A percentile compares a stretch with the other conserved stretches of the same genome.
phyloP scores from a whole-genome alignment of 2,113 vertebrate species.

The Balaenoptera acutorostrata region DNA sequence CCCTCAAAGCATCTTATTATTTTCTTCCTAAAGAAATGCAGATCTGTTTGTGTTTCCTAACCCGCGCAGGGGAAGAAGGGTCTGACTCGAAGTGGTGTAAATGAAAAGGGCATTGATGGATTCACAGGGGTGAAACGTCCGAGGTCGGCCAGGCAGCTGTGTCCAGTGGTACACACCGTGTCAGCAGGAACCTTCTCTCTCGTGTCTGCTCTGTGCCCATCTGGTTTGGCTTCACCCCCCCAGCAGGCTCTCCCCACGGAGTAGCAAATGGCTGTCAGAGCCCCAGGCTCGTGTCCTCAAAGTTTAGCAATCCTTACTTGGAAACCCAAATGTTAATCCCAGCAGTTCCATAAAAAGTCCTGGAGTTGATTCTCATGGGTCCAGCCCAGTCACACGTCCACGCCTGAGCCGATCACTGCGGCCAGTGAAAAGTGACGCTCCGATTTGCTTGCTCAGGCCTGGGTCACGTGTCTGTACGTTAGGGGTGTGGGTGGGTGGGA shows the following conservation, averaged over 20 bases:
- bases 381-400: not conserved
- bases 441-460: not conserved
- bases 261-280: not conserved
- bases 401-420: not conserved
- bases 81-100: not conserved
- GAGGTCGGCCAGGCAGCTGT: fast-evolving
- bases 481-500: fast-evolving
- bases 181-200: fast-evolving
- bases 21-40: not conserved
- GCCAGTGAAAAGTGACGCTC: not conserved
- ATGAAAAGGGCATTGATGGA: too few species aligned
- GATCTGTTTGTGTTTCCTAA: fast-evolving
- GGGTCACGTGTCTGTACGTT: not conserved
- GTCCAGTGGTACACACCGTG: fast-evolving
- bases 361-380: not conserved
- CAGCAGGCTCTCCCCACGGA: fast-evolving
- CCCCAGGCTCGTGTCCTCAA: fast-evolving
- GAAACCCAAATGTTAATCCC: not conserved
- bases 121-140: not conserved
- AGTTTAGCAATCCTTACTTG: not conserved
- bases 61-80: not conserved
- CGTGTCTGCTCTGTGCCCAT: fast-evolving
- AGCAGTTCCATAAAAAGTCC: not conserved
- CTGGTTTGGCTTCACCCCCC: not conserved
- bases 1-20: not conserved